A percentile compares a stretch with the other conserved stretches of the same genome.
Evolutionary conservation across 1,140 invertebrate genomes (phyloP).

Genomic region (Chrysomallon squamiferum): DNA sequence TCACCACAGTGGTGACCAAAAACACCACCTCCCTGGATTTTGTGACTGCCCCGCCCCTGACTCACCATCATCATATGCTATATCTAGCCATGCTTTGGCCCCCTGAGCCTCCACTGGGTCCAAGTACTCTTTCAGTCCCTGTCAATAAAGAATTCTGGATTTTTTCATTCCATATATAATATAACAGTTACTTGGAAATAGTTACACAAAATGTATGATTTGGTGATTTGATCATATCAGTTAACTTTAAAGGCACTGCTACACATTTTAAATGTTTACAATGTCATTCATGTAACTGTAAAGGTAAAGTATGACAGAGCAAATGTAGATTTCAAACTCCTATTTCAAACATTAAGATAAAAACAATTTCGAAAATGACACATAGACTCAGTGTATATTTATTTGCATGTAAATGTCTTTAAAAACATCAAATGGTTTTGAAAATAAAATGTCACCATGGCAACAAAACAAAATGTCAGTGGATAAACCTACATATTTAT

Average conservation of each 20-base stretch:
- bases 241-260: not conserved
- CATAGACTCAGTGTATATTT: too few species aligned
- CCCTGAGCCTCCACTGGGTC: constrained; percentile 41
- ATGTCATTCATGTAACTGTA: not conserved
- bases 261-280: not conserved
- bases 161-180: not conserved
- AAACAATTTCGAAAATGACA: too few species aligned
- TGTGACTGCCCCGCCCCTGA: too few species aligned
- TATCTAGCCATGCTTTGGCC: constrained; percentile 49
- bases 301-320: not conserved
- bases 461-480: too few species aligned
- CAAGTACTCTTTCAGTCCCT: constrained; percentile 32
- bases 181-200: not conserved
- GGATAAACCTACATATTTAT: constrained; percentile 9
- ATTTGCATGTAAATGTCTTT: too few species aligned
- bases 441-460: not conserved
- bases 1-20: too few species aligned
- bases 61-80: constrained; percentile 51
- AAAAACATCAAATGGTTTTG: not conserved
- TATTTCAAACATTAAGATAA: too few species aligned
- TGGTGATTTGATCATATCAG: not conserved
- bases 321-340: not conserved
- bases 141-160: constrained; percentile 5
- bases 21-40: too few species aligned
- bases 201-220: not conserved